Evolutionary conservation across 2,888 invertebrate genomes (phyloP).

Genomic region (Ectobius pallidus): DNA sequence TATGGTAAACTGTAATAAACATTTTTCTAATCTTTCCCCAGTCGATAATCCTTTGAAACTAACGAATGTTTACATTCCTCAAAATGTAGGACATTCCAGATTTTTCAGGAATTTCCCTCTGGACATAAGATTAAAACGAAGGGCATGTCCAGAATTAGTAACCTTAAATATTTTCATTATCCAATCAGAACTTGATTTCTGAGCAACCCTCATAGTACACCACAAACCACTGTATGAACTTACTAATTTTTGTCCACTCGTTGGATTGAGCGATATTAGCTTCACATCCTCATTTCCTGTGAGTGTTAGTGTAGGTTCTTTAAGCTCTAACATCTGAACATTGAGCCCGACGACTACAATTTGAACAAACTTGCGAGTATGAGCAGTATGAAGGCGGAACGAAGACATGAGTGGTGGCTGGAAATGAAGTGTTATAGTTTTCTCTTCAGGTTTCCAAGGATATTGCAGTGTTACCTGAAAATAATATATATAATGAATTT

Average conservation of each 20-base stretch:
- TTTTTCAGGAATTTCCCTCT: no score
- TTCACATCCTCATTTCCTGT: constrained; percentile 64
- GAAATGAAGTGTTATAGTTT: constrained; percentile 79
- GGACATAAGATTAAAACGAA: no score
- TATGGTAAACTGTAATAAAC: no score
- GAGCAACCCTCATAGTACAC: no score
- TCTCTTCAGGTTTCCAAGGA: constrained; percentile 77
- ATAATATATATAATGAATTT: neutral
- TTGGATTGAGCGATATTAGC: constrained; percentile 71
- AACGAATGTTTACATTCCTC: no score
- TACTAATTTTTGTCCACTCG: constrained; percentile 56
- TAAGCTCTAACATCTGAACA: constrained; percentile 53
- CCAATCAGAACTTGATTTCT: no score
- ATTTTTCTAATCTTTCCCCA: no score
- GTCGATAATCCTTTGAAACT: no score
- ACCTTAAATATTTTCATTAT: no score
- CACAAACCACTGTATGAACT: neutral
- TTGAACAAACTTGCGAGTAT: constrained; percentile 84
- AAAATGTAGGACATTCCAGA: no score
- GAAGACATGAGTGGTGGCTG: constrained; percentile 80
- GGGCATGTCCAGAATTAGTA: no score
- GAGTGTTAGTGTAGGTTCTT: constrained; percentile 52
- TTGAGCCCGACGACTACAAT: constrained; percentile 70
- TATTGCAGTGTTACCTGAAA: constrained; percentile 71
- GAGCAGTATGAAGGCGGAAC: constrained; percentile 83